Conservation (phyloP, 2,888 invertebrate genomes). For the Amphiduros pacificus region DNA sequence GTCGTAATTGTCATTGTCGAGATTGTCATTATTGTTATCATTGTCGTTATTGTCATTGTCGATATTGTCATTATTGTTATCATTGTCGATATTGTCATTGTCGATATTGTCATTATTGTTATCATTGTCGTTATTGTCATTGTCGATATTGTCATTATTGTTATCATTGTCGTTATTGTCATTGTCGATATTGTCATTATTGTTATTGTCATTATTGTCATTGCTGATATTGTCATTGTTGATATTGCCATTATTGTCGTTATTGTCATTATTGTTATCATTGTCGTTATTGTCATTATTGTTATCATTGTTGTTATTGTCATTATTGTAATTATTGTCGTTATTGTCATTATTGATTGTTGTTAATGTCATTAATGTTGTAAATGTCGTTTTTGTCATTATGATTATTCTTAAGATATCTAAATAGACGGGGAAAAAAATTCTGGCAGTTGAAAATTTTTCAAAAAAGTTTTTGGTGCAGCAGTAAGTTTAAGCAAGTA, state of each 20-base stretch:
- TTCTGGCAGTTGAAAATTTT: no score
- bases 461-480: no score
- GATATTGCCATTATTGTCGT: conserved; percentile 1
- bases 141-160: background rate
- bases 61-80: conserved; percentile 31
- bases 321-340: background rate
- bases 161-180: background rate
- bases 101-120: conserved; percentile 3
- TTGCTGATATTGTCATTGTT: background rate
- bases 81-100: background rate
- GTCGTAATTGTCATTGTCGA: no score
- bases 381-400: background rate
- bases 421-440: no score
- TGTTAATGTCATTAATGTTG: background rate
- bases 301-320: background rate
- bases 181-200: background rate
- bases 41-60: no score
- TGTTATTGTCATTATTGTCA: background rate
- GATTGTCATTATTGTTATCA: no score
- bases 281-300: background rate
- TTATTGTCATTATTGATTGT: no score
- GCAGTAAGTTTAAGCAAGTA: no score
- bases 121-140: conserved; percentile 2
- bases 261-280: background rate
- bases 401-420: background rate